Evolutionary conservation across 35 echinoderm and acorn worm species (phyloP).

Genomic region (Ptychodera flava): DNA sequence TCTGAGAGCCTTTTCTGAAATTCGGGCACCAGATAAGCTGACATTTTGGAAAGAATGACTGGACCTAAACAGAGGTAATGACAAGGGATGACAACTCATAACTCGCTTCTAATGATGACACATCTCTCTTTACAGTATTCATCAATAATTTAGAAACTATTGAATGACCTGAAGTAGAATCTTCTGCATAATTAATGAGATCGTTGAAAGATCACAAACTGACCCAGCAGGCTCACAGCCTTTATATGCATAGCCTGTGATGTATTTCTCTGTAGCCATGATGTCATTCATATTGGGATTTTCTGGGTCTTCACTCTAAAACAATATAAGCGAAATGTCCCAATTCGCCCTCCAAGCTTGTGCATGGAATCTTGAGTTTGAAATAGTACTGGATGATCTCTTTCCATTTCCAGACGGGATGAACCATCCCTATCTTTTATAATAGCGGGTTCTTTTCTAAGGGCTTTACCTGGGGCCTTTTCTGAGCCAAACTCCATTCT

Average conservation of each 20-base stretch:
- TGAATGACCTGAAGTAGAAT: background rate
- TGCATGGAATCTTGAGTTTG: too few relatives aligned
- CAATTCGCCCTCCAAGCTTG: too few relatives aligned
- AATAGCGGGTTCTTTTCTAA: too few relatives aligned
- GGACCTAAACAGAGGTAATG: background rate
- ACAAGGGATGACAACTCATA: background rate
- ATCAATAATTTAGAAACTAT: background rate
- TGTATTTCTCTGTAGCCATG: background rate
- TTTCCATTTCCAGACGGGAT: too few relatives aligned
- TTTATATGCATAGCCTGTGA: background rate
- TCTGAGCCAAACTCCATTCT: too few relatives aligned
- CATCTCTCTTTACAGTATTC: background rate
- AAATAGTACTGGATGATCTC: too few relatives aligned
- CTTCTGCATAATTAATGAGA: background rate
- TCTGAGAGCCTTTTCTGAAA: background rate
- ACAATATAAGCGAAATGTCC: too few relatives aligned
- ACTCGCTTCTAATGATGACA: background rate
- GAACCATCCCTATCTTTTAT: too few relatives aligned
- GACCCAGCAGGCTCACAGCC: too few relatives aligned
- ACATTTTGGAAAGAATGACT: background rate
- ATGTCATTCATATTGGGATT: too few relatives aligned
- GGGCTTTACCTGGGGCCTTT: too few relatives aligned
- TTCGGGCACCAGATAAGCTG: background rate
- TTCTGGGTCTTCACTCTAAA: too few relatives aligned
- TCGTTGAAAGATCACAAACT: background rate